Percentiles rank a stretch among this genome's conserved stretches.
These are phyloP conservation scores for Anseranas semipalmata DNA, from an alignment of 2,113 vertebrate genomes.

Conservation along the genomic window DNA sequence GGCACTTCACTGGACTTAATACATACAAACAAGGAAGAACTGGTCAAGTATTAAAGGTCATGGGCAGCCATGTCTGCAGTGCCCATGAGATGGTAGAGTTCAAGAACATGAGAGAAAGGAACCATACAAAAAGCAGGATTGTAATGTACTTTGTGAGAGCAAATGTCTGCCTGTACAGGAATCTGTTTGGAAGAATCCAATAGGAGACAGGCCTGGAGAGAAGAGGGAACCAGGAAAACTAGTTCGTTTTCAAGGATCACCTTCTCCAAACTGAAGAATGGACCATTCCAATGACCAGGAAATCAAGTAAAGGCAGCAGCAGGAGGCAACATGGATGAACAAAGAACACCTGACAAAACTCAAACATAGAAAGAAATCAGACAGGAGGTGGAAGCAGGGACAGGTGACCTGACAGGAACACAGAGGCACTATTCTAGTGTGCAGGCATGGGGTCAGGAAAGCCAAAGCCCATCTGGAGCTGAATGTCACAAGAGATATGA, in stretches of 20 bases:
- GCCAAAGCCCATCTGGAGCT: too few relatives aligned
- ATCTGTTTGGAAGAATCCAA: background rate
- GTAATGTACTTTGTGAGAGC: background rate
- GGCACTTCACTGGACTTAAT: background rate
- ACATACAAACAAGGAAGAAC: background rate
- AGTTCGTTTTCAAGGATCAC: background rate
- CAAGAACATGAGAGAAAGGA: background rate
- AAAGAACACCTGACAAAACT: background rate
- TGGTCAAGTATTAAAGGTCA: background rate
- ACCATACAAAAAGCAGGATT: background rate
- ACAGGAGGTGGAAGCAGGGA: too few relatives aligned
- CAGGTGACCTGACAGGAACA: background rate
- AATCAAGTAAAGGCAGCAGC: background rate
- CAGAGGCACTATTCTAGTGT: background rate
- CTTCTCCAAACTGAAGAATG: background rate
- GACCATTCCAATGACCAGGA: background rate
- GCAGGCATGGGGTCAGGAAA: background rate
- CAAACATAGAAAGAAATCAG: background rate
- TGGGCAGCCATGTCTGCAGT: background rate
- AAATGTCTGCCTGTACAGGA: background rate
- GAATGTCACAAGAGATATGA: too few relatives aligned
- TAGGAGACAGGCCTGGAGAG: background rate
- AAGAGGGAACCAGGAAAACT: background rate
- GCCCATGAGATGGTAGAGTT: background rate
- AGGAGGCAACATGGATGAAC: background rate